phyloP scores from a whole-genome alignment of 2,797 vertebrate species.

The Schizopygopsis pylzovi region DNA sequence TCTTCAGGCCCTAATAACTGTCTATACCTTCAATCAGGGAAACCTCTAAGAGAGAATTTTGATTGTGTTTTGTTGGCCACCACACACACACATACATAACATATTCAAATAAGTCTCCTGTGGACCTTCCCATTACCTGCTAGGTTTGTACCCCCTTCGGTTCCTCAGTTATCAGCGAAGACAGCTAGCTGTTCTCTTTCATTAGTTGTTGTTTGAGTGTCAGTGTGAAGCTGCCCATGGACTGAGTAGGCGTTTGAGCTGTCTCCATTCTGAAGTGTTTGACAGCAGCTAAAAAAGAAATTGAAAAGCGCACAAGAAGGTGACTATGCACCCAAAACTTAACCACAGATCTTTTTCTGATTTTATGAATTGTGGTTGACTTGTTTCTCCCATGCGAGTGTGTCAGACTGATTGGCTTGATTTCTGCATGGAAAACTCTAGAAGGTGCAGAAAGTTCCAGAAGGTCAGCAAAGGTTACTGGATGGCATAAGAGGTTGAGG shows the following conservation, averaged over 20 bases:
- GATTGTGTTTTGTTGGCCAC: conserved; percentile 2
- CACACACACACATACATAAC: background rate
- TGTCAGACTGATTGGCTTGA: conserved; percentile 37
- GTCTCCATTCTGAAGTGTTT: conserved; percentile 44
- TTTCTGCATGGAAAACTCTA: conserved; percentile 15
- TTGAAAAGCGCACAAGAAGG: conserved; percentile 29
- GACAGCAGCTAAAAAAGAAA: conserved; percentile 29
- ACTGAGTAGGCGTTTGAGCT: conserved; percentile 34
- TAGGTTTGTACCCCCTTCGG: background rate
- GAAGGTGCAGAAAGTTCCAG: conserved; percentile 15
- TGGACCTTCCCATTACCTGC: background rate
- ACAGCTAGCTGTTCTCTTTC: conserved; percentile 32
- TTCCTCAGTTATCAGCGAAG: conserved; percentile 17
- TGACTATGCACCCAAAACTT: conserved; percentile 8
- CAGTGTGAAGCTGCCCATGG: conserved; percentile 10
- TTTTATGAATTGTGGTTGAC: conserved; percentile 19
- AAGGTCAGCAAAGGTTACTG: conserved; percentile 18
- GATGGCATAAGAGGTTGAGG: conserved; percentile 4
- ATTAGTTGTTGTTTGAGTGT: conserved; percentile 38
- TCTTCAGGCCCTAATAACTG: background rate
- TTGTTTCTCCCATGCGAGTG: background rate
- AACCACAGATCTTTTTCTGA: background rate
- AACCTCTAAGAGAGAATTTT: conserved; percentile 24
- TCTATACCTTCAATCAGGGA: background rate
- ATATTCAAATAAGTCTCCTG: background rate